Evolutionary conservation across 2,888 invertebrate species (phyloP), one percentile per base, ranked within the genome.

Genomic region (Hermodice carunculata): DNA sequence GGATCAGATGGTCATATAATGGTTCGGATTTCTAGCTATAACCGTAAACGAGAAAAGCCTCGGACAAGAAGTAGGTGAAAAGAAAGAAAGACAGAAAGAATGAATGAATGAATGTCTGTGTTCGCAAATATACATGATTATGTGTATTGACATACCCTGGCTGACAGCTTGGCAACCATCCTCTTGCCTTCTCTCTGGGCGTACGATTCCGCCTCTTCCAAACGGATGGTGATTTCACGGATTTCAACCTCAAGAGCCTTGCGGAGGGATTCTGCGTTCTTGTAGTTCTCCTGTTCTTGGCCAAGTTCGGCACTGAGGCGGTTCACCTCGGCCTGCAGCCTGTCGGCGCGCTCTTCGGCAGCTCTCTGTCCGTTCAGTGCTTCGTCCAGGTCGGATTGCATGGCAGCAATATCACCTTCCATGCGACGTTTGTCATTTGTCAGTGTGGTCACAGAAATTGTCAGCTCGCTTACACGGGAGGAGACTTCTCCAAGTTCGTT

Each of bases 341-440:
- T 26, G 56, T 67, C 69, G 26, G 69, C 69, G 29, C 71, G 62
- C 44, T 73, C 71, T 52, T 76, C 75, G 52, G 75, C 74, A 24
- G 67, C 81, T 26, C 81, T 73, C 66, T 81, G 79, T 69, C 74
- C 79, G 68, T 83, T 83, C 54, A 84, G 74, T 54, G 98, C 94
- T 88, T 99, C 99, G 86, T 99, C 98, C 87, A 98, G 95, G 88
- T 99, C 98, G 78, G 94, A 92, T 77, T 96, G 94, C 80, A 98
- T 91, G 78, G 93, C 92, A 60, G 91, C 70, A 81, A 97, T 89
- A 88, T 98, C 98, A 85, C 95, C 95, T 88, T 98, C 98, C 85
- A 98, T 90, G 89, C 96, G 96, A 85, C 93, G 92, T 90, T 94
- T 98, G 88, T 93, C 91, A 82, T 96, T 94, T 66, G 95, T 92